phyloP scores from a whole-genome alignment of 2,113 vertebrate genomes.

The Nothocercus nigrocapillus region DNA sequence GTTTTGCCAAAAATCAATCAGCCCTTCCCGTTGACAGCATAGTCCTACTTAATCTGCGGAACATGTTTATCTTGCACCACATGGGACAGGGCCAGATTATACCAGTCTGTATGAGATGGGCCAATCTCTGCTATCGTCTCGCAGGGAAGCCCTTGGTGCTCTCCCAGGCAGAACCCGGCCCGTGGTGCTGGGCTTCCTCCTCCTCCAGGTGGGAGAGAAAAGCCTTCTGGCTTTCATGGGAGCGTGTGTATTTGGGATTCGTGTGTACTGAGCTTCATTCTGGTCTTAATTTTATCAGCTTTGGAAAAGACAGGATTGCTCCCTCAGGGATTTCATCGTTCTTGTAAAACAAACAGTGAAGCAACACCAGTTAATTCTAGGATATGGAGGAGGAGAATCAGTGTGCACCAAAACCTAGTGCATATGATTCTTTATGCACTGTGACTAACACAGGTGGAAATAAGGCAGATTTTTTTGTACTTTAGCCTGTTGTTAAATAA shows the following conservation, averaged over 20 bases:
- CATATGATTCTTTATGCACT: neutral
- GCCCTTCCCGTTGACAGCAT: neutral
- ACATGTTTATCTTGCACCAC: fast-evolving
- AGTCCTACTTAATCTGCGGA: neutral
- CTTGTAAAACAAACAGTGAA: constrained; percentile 9
- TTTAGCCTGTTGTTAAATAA: neutral
- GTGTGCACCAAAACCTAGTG: neutral
- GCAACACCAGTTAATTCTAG: neutral
- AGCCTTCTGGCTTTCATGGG: neutral
- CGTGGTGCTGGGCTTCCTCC: neutral
- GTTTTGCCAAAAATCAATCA: neutral
- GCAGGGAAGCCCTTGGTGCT: neutral
- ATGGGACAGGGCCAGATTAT: neutral
- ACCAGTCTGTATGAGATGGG: neutral
- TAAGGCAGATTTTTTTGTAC: neutral
- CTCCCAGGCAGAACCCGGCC: neutral
- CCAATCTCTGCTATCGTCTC: neutral
- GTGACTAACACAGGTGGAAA: neutral
- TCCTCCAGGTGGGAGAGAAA: neutral
- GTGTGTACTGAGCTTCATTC: neutral
- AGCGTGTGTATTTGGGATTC: neutral
- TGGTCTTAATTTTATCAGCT: constrained; percentile 3
- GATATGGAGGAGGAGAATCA: neutral
- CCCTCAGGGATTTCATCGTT: neutral
- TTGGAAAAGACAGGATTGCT: neutral